Conservation (phyloP, 1,140 invertebrate genomes). For the Bombus impatiens region DNA sequence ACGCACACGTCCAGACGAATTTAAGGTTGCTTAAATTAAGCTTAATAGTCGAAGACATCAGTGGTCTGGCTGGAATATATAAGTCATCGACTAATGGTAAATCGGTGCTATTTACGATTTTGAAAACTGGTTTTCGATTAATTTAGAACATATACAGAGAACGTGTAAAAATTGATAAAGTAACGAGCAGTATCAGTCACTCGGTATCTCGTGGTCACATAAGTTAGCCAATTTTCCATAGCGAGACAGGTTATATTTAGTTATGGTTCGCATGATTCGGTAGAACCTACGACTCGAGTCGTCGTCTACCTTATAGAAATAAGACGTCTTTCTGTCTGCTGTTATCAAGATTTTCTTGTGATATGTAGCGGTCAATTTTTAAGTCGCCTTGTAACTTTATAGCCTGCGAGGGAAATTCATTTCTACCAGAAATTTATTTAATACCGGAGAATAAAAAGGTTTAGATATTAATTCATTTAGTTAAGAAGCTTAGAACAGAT, state of each 20-base stretch:
- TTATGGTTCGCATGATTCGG: background rate
- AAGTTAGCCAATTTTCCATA: background rate
- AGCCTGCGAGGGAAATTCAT: no score
- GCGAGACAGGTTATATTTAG: background rate
- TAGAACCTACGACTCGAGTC: background rate
- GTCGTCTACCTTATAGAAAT: background rate
- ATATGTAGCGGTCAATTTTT: no score
- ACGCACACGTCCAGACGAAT: background rate
- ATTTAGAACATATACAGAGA: background rate
- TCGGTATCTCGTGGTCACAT: no score
- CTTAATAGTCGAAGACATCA: constrained; percentile 7
- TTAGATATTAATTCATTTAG: no score
- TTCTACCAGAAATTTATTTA: no score
- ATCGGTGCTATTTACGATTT: constrained; percentile 28
- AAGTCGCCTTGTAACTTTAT: no score
- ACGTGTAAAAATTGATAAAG: background rate
- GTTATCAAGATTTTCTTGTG: no score
- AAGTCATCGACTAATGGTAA: constrained; percentile 1
- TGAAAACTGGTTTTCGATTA: constrained; percentile 16
- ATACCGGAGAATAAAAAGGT: no score
- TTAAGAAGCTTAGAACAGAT: no score
- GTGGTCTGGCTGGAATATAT: background rate
- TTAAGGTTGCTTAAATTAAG: background rate
- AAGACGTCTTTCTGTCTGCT: no score
- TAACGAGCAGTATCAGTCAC: background rate